Evolutionary conservation across 2,113 vertebrate genomes (phyloP).

Genomic region (Leptobrachium leishanense): DNA sequence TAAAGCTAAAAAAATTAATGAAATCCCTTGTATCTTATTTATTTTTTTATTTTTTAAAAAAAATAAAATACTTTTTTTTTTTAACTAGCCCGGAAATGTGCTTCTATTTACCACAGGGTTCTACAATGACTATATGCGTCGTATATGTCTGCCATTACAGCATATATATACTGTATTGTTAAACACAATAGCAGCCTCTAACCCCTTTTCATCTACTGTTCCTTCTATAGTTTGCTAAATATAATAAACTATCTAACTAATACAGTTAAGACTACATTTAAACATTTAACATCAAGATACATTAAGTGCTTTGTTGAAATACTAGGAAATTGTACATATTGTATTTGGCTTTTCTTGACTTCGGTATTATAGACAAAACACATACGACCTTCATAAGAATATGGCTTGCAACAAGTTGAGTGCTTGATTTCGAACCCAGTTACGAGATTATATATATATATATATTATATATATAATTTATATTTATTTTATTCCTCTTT

Average conservation of each 20-base stretch:
- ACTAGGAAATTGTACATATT: constrained; percentile 73
- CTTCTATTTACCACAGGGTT: constrained; percentile 60
- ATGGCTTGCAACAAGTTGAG: constrained; percentile 75
- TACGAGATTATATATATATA: constrained; percentile 5
- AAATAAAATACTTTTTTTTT: constrained; percentile 70
- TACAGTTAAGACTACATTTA: constrained; percentile 73
- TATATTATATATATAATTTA: background rate
- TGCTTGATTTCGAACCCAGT: constrained; percentile 69
- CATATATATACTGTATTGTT: constrained; percentile 54
- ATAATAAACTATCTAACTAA: constrained; percentile 70
- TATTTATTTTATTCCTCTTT: constrained; percentile 57
- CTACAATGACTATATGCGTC: constrained; percentile 56
- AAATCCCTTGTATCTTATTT: constrained; percentile 68
- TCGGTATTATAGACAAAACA: constrained; percentile 72
- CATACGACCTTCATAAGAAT: constrained; percentile 69
- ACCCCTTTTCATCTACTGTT: constrained; percentile 60
- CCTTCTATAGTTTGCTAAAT: constrained; percentile 67
- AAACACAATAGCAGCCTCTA: constrained; percentile 64
- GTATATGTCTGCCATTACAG: constrained; percentile 58
- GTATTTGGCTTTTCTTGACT: constrained; percentile 79
- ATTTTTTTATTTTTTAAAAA: constrained; percentile 42
- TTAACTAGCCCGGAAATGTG: constrained; percentile 69
- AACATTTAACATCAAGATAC: constrained; percentile 76
- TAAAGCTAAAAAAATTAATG: constrained; percentile 76
- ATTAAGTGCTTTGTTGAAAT: constrained; percentile 73